Conservation (phyloP, 2,797 vertebrate species). For the Okamejei kenojei region DNA sequence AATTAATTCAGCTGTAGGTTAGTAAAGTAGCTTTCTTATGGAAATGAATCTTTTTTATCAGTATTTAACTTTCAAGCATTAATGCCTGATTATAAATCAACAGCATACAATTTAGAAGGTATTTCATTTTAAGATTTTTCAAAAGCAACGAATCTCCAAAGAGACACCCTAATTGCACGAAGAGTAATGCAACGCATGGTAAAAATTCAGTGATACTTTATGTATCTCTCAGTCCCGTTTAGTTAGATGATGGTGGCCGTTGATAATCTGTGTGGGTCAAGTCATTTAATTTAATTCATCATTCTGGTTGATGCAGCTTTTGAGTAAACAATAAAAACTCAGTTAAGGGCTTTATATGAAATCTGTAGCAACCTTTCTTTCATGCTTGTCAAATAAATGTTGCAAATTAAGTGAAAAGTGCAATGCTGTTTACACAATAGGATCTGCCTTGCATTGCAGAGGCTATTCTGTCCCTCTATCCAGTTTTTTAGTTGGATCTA, state of each 20-base stretch:
- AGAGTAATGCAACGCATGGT: not conserved
- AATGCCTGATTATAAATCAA: constrained; percentile 15
- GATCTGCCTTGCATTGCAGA: not conserved
- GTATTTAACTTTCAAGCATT: constrained; percentile 67
- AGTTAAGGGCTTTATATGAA: not conserved
- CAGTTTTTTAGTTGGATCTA: not conserved
- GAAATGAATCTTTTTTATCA: constrained; percentile 85
- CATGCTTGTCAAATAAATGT: not conserved
- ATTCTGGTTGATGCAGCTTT: not conserved
- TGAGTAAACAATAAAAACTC: not conserved
- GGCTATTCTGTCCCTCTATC: not conserved
- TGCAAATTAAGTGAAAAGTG: not conserved
- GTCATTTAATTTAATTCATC: not conserved
- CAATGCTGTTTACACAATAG: not conserved
- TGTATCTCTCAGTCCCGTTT: not conserved
- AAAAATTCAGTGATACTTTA: not conserved
- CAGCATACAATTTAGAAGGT: not conserved
- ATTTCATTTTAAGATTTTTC: constrained; percentile 17
- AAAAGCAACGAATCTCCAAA: not conserved
- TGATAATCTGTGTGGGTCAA: not conserved
- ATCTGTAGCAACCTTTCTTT: not conserved
- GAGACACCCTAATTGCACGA: not conserved
- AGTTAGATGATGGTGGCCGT: not conserved
- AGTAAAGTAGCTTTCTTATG: constrained; percentile 95
- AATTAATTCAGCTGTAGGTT: constrained; percentile 90